Evolutionary conservation across 2,113 vertebrate genomes (phyloP), one percentile per base, ranked within the genome.

Genomic region (Eretmodus cyanostictus): DNA sequence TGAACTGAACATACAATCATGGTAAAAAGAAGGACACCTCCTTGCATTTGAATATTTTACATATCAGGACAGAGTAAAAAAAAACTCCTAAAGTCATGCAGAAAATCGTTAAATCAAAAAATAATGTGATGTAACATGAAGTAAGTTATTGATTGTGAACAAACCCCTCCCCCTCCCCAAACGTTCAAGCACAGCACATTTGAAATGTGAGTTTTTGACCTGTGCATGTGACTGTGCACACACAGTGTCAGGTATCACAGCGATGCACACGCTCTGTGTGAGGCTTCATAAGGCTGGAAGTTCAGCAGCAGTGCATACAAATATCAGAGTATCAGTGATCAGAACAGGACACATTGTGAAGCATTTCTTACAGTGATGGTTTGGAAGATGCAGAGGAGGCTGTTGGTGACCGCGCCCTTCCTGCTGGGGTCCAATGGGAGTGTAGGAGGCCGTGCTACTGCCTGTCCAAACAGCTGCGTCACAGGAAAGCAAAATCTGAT

Each of bases 391-490:
- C 24, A 96, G 95, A 4, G 96, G 89, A 16, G 96, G 95, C 61
- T 92, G 96, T 86, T 92, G 96, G 81, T 96, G 95, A 71, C 89
- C 86, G 9, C 96, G 94, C 1, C 96, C 95, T 4, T 96, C 96
- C 89, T 96, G 96, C 81, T 96, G 96, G 49, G 94, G 93, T 93
- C 92, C 95, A 36, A 96, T 76, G 1, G 96, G 96, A 19, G 96
- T 89, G 86, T 97, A 97, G 89, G 94, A 90, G 38, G 96, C 95
- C 2, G 96, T 95, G 83, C 92, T 96, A 91, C 94, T 96, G 89
- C 96, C 95, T 14, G 95, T 97, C 97, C 97, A 97, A 10, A 95
- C 94, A 22, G 96, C 95, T 96, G 89, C 29, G 59, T 83, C 68
- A 66, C 61, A 89, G 76, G 5, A 10, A 81, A 87, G 78, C 4